phyloP scores from a whole-genome alignment of 2,797 vertebrate genomes.

The Hoplostethus atlanticus region DNA sequence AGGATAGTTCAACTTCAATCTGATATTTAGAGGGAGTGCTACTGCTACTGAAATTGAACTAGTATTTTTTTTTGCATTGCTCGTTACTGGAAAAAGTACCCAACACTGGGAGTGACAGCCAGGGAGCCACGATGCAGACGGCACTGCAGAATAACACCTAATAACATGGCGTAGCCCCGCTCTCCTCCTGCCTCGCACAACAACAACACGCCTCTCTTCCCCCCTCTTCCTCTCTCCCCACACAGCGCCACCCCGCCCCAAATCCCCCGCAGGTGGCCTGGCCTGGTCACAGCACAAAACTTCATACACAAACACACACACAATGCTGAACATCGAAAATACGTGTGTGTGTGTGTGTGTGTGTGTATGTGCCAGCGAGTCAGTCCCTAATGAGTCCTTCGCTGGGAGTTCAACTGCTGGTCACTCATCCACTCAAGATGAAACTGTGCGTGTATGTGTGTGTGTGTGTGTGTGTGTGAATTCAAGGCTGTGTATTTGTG shows the following conservation, averaged over 20 bases:
- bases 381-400: conserved; percentile 75
- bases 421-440: conserved; percentile 66
- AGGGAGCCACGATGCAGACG: conserved; percentile 25
- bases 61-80: conserved; percentile 34
- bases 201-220: conserved; percentile 38
- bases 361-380: conserved; percentile 66
- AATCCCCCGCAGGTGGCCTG: conserved; percentile 83
- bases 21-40: conserved; percentile 21
- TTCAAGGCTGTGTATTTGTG: conserved; percentile 27
- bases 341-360: conserved; percentile 32
- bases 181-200: conserved; percentile 39
- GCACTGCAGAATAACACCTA: conserved; percentile 22
- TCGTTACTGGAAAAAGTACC: conserved; percentile 36
- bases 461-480: conserved; percentile 1
- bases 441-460: conserved; percentile 41
- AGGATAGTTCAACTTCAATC: conserved; percentile 5
- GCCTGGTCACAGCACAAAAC: conserved; percentile 60
- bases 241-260: conserved; percentile 69
- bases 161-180: conserved; percentile 32
- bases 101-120: conserved; percentile 21
- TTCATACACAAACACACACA: conserved; percentile 39
- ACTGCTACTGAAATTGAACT: conserved; percentile 17
- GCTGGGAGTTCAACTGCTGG: conserved; percentile 81
- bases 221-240: conserved; percentile 43
- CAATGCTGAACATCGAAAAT: conserved; percentile 34